These are phyloP conservation scores for Aphidius gifuensis DNA, from an alignment of 1,140 invertebrate genomes.

Conservation along the genomic window DNA sequence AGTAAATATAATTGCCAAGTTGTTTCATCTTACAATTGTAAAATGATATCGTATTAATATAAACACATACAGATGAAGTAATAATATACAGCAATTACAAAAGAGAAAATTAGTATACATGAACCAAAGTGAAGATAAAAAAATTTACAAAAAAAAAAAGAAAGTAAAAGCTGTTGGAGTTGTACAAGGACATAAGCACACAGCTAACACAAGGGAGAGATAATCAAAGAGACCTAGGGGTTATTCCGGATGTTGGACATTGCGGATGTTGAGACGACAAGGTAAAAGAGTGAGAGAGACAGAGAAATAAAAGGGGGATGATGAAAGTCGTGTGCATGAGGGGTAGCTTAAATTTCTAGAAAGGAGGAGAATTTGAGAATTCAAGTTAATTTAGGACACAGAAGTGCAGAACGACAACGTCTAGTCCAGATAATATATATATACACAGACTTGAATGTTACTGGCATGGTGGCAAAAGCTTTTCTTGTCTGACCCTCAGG, in stretches of 20 bases:
- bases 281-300: not conserved
- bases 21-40: no score
- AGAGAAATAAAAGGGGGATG: not conserved
- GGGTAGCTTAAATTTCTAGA: not conserved
- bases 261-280: conserved; percentile 8
- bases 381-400: conserved; percentile 37
- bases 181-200: not conserved
- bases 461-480: conserved; percentile 12
- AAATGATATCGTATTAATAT: no score
- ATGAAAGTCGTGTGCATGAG: conserved; percentile 1
- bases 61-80: no score
- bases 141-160: not conserved
- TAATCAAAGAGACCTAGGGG: conserved; percentile 17
- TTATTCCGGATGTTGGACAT: conserved; percentile 16
- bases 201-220: no score
- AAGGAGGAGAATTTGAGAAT: conserved; percentile 15
- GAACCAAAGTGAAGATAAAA: not conserved
- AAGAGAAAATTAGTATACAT: not conserved
- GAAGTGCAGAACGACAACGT: conserved; percentile 20
- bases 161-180: not conserved
- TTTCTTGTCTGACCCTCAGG: not conserved
- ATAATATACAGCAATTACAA: no score
- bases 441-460: conserved; percentile 8
- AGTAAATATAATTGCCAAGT: no score
- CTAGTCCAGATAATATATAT: conserved; percentile 10